Percentiles rank a stretch among this genome's conserved stretches.
Conservation (phyloP, 1,140 invertebrate genomes). For the Araneus ventricosus region DNA sequence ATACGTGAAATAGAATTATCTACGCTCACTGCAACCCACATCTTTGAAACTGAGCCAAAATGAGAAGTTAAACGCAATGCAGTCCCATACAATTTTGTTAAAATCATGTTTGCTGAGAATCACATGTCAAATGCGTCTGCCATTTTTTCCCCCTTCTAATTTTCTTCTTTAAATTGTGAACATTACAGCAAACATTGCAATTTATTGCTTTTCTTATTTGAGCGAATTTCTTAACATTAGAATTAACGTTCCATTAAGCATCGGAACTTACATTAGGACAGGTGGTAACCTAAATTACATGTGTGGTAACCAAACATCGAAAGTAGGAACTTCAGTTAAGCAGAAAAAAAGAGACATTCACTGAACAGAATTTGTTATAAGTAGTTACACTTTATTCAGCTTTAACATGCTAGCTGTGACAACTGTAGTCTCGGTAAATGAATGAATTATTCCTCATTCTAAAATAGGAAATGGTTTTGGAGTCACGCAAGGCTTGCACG, state of each 20-base stretch:
- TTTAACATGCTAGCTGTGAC: slow-evolving; percentile 39
- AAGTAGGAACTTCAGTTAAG: neutral
- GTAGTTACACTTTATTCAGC: slow-evolving; percentile 29
- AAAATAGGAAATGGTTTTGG: slow-evolving; percentile 38
- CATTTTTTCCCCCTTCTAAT: too few species aligned
- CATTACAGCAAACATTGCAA: too few species aligned
- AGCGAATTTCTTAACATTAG: neutral
- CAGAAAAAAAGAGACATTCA: neutral
- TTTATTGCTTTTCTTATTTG: neutral
- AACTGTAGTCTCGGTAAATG: slow-evolving; percentile 27
- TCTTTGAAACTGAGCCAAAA: too few species aligned
- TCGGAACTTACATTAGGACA: neutral
- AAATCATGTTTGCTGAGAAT: too few species aligned
- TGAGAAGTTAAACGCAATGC: too few species aligned
- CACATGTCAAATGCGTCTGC: too few species aligned
- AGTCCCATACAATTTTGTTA: too few species aligned
- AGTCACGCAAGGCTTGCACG: neutral
- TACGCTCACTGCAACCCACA: too few species aligned
- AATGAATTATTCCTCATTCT: slow-evolving; percentile 48
- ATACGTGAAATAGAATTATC: too few species aligned
- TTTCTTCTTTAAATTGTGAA: too few species aligned
- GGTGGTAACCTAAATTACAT: slow-evolving; percentile 29
- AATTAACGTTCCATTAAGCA: slow-evolving; percentile 2
- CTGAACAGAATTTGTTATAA: slow-evolving; percentile 18
- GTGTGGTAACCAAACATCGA: slow-evolving; percentile 23